Evolutionary conservation across 2,888 invertebrate genomes (phyloP).

Genomic region (Apodemia zela): DNA sequence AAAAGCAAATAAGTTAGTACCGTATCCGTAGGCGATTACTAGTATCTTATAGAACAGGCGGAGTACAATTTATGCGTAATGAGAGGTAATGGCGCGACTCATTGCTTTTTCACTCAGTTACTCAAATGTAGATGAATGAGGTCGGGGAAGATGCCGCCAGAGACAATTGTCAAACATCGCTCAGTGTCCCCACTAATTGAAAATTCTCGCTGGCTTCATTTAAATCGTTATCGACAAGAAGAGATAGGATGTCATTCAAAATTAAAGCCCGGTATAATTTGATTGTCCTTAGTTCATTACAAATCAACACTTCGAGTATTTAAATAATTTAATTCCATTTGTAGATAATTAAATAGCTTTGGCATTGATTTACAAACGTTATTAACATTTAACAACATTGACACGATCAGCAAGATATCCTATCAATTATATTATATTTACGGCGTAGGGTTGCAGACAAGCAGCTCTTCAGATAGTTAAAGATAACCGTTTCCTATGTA

Average conservation of each 20-base stretch:
- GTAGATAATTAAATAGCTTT: background rate
- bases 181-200: conserved; percentile 77
- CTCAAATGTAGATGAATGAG: conserved; percentile 76
- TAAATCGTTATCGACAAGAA: conserved; percentile 65
- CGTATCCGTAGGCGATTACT: background rate
- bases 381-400: background rate
- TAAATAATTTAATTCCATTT: conserved; percentile 13
- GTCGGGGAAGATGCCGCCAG: conserved; percentile 56
- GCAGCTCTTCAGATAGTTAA: no score
- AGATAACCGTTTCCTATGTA: no score
- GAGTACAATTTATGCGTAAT: conserved; percentile 61
- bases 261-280: conserved; percentile 54
- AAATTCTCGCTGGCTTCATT: conserved; percentile 74
- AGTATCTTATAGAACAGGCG: conserved; percentile 34
- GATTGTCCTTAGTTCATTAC: conserved; percentile 43
- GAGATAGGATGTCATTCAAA: conserved; percentile 52
- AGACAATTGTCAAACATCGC: conserved; percentile 75
- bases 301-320: conserved; percentile 36
- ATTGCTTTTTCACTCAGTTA: conserved; percentile 77
- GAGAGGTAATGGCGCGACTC: conserved; percentile 71
- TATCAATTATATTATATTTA: background rate
- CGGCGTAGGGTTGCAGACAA: no score
- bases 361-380: background rate
- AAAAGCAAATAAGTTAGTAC: background rate
- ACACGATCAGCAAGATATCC: background rate